Evolutionary conservation across 1,140 invertebrate genomes (phyloP).

Genomic region (Leptoteleia sp.): DNA sequence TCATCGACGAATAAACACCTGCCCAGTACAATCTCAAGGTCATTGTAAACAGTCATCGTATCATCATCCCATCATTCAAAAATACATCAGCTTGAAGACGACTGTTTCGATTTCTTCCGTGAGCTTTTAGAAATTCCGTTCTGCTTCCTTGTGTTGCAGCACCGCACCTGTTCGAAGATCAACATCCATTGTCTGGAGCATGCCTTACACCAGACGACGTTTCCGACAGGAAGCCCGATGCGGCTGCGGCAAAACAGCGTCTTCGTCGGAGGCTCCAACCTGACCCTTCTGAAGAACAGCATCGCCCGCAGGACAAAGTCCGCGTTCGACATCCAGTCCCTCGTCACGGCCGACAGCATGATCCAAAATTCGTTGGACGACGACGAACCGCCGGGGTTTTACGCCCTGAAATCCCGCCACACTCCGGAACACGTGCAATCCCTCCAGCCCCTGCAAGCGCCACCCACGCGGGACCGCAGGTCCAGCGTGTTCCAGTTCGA

Average conservation of each 20-base stretch:
- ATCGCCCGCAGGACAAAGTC: conserved; percentile 87
- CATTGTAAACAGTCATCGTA: too few relatives aligned
- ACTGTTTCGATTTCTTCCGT: too few relatives aligned
- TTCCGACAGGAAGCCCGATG: conserved; percentile 75
- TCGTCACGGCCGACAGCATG: conserved; percentile 78
- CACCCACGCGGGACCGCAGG: conserved; percentile 67
- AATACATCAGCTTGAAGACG: too few relatives aligned
- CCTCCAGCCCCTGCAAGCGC: conserved; percentile 18
- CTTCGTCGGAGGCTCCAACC: conserved; percentile 86
- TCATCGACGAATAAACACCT: too few relatives aligned
- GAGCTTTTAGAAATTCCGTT: too few relatives aligned
- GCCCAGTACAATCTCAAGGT: too few relatives aligned
- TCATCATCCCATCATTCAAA: too few relatives aligned
- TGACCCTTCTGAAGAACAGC: conserved; percentile 78
- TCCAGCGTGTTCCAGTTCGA: conserved; percentile 76
- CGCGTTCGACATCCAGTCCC: conserved; percentile 90
- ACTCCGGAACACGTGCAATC: conserved; percentile 17
- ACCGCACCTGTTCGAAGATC: conserved; percentile 85
- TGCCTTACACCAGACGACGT: conserved; percentile 74
- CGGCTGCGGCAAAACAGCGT: conserved; percentile 89
- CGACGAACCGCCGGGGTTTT: conserved; percentile 39
- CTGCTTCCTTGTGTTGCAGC: conserved; percentile 79
- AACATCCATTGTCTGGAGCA: conserved; percentile 85
- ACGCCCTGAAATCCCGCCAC: conserved; percentile 20
- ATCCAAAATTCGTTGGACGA: conserved; percentile 25